Conservation (phyloP, 2,888 invertebrate genomes). For the Xanthorhoe designata region DNA sequence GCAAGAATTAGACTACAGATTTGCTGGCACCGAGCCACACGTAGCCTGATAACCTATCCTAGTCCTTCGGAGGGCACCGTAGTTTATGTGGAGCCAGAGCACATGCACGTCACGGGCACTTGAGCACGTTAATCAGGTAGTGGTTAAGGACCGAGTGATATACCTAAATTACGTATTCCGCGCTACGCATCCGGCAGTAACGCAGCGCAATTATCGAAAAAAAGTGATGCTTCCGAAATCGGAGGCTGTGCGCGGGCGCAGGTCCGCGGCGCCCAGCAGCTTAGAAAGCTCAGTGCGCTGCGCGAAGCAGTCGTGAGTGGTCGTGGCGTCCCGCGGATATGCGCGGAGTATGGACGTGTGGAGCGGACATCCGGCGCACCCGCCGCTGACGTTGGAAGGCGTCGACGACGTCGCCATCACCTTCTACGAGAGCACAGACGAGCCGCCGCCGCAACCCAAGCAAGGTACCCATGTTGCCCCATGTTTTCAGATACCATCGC, state of each 20-base stretch:
- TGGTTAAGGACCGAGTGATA: background rate
- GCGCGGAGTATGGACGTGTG: slow-evolving; percentile 89
- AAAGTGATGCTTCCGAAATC: slow-evolving; percentile 19
- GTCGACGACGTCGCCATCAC: slow-evolving; percentile 92
- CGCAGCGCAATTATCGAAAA: slow-evolving; percentile 16
- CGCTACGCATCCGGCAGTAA: slow-evolving; percentile 7
- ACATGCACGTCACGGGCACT: too few species aligned
- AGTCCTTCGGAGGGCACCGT: too few species aligned
- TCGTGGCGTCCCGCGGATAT: slow-evolving; percentile 72
- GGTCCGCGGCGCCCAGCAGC: slow-evolving; percentile 19
- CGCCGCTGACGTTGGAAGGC: slow-evolving; percentile 89
- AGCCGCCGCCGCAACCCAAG: slow-evolving; percentile 70
- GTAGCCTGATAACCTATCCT: too few species aligned
- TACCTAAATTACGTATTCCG: slow-evolving; percentile 8
- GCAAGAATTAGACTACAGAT: too few species aligned
- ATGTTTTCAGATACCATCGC: slow-evolving; percentile 10
- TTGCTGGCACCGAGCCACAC: too few species aligned
- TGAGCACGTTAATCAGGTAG: background rate
- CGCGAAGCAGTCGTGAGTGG: slow-evolving; percentile 73
- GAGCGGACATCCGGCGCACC: slow-evolving; percentile 87
- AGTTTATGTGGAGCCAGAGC: too few species aligned
- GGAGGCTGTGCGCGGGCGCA: slow-evolving; percentile 38
- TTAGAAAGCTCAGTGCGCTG: slow-evolving; percentile 74
- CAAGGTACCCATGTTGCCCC: slow-evolving; percentile 57
- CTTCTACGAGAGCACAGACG: slow-evolving; percentile 89